phyloP scores from a whole-genome alignment of 2,113 vertebrate species.

The Carollia perspicillata region DNA sequence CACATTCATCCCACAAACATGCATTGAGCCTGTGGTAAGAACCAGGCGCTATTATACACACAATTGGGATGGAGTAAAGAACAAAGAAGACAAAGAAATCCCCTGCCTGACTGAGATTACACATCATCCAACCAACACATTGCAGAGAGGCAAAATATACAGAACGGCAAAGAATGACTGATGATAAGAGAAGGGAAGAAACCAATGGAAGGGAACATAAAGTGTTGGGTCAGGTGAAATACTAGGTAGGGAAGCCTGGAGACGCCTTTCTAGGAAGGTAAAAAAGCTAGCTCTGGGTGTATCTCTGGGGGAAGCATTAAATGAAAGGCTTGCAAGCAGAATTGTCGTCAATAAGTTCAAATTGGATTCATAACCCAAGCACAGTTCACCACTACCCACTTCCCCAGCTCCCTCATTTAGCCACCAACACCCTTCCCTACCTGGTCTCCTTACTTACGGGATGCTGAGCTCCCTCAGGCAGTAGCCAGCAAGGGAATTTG shows the following conservation, averaged over 20 bases:
- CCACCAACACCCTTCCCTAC: neutral
- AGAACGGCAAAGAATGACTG: neutral
- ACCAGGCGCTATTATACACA: neutral
- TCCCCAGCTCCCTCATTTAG: neutral
- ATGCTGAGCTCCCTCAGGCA: neutral
- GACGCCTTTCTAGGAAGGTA: neutral
- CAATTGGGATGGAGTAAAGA: neutral
- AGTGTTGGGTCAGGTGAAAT: neutral
- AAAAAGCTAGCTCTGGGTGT: neutral
- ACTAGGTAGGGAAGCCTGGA: neutral
- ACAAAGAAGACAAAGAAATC: neutral
- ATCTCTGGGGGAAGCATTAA: neutral
- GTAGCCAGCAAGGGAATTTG: rapidly evolving
- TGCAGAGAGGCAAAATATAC: neutral
- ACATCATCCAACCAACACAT: neutral
- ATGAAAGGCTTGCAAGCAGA: neutral
- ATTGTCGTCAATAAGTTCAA: neutral
- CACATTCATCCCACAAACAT: neutral
- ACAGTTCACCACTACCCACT: neutral
- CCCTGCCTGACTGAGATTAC: neutral
- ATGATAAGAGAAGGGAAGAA: neutral
- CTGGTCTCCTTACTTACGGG: neutral
- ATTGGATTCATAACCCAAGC: neutral
- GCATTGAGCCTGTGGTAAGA: neutral
- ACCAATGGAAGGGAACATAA: neutral